Base-by-base conservation (phyloP, 2,888 invertebrate genomes). In the Lottia scabra region DNA sequence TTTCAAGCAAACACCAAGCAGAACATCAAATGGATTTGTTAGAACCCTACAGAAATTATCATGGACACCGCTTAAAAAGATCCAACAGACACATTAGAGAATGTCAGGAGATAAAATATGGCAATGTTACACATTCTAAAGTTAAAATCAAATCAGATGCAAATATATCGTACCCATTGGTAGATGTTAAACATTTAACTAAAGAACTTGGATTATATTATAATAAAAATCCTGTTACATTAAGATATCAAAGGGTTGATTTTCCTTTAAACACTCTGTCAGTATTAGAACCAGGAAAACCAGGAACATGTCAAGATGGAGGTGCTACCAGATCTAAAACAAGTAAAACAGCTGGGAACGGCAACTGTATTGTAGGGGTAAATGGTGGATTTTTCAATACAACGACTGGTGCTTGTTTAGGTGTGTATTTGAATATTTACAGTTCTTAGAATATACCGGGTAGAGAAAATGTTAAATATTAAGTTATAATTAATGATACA, bases 371-470 rank as follows among this genome's bases (percentile, higher is more conserved):
- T 5, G 75, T 87, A n/a, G 88, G 89, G 5, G 78, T 85, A 27
- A 90, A 89, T 86, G 90, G 88, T 67, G 90, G 90, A 62, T 87
- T 88, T 72, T 90, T 89, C 74, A 86, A 89, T 74, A 87, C 86
- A 10, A 75, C 79, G 6, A 80, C 81, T 68, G 87, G 87, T 23
- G 78, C 80, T 23, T 90, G 90, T 78, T 78, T 83, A 65, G 90
- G 90, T 89, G 38, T 6, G 38, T 38, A 8, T 38, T 10, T 38
- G 5, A 4, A 38, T 6, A 38, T 38, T 38, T 8, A 2, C 38
- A 38, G 38, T 38, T 38, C n/a, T 38, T 2, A 38, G 10, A 38
- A 38, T 38, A 38, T 30, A n/a, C n/a, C n/a, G n/a, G n/a, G 10
- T 10, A 38, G 38, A 38, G 38, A 6, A 38, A 38, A 38, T 38